Evolutionary conservation across 53 echinoderm and acorn worm species (phyloP), one percentile per base, ranked within the genome.

Genomic region (Crossaster papposus): DNA sequence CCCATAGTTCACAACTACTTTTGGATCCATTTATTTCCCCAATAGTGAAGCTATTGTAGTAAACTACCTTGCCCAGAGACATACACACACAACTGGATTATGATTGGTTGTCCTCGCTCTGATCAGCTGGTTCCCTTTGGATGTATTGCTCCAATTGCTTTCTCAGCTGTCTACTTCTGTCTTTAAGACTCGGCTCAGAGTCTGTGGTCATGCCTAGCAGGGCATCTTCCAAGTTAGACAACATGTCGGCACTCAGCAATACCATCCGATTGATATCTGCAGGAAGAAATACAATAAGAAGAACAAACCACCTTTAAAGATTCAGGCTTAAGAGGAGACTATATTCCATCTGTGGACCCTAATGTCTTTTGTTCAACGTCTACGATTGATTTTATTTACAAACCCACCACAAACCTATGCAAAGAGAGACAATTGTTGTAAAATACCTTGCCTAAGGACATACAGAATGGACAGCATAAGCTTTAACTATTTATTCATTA

Each of bases 151-250:
- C 75, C 29, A 90, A 36, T 18, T 36, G 22, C 73, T 90, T 90
- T 51, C 90, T 82, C 26, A 90, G 83, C 31, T 63, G 82, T 28
- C 82, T 36, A 13, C 81, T 75, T 52, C 64, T 38, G 37, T 90
- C 90, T 54, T 90, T 90, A 0, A 90, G 83, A 18, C 83, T 77
- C 3, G 82, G 82, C 14, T 90, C 90, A 12, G 83, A 23, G 77
- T 90, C 90, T 29, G 90, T 55, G 0, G 82, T 74, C 90, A 90
- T 90, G 33, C 76, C 77, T 1, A 74, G 74, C 2, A 90, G 77
- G 36, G 83, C 76, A 31, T 90, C 82, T 8, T 90, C 83, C 15
- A 90, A 65, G 29, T 73, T 82, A 13, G 63, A 52, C 64, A 82
- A 20, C 90, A 90, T 76, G 35, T 90, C 83, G 22, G 81, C 64